These are phyloP conservation scores for Aspidapion aeneum DNA, from an alignment of 2,888 invertebrate species.

Conservation along the genomic window DNA sequence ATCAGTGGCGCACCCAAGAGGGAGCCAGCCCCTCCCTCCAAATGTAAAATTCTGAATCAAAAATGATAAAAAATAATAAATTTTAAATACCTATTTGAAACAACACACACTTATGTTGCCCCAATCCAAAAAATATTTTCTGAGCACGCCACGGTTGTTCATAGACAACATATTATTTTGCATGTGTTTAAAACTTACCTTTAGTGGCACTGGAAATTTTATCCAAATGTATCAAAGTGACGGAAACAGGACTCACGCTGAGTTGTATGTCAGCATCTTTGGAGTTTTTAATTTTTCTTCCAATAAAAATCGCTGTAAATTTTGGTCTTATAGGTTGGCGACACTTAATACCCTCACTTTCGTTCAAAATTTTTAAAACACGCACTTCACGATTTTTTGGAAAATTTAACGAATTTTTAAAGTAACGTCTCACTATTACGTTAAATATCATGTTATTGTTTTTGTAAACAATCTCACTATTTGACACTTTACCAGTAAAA, in stretches of 20 bases:
- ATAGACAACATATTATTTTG: no score
- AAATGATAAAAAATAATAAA: no score
- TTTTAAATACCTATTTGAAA: no score
- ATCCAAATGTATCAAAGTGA: constrained; percentile 48
- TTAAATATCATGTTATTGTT: constrained; percentile 40
- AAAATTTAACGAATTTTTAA: constrained; percentile 40
- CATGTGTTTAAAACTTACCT: constrained; percentile 38
- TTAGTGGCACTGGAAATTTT: constrained; percentile 46
- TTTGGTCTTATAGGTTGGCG: constrained; percentile 43
- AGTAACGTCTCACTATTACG: constrained; percentile 43
- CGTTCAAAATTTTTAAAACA: constrained; percentile 40
- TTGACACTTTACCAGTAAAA: constrained; percentile 46
- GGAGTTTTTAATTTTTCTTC: constrained; percentile 35
- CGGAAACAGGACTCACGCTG: constrained; percentile 44
- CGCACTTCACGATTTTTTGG: constrained; percentile 39
- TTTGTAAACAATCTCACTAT: constrained; percentile 35
- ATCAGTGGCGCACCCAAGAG: no score
- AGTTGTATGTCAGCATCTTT: constrained; percentile 41
- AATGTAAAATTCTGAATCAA: no score
- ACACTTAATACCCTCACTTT: constrained; percentile 45
- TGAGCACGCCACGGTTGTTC: no score
- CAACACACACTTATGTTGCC: no score
- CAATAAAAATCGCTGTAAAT: constrained; percentile 47
- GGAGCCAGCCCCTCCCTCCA: no score
- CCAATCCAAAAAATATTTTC: no score